Evolutionary conservation across 1,140 invertebrate genomes (phyloP).

Genomic region (Phocides pigmalion): DNA sequence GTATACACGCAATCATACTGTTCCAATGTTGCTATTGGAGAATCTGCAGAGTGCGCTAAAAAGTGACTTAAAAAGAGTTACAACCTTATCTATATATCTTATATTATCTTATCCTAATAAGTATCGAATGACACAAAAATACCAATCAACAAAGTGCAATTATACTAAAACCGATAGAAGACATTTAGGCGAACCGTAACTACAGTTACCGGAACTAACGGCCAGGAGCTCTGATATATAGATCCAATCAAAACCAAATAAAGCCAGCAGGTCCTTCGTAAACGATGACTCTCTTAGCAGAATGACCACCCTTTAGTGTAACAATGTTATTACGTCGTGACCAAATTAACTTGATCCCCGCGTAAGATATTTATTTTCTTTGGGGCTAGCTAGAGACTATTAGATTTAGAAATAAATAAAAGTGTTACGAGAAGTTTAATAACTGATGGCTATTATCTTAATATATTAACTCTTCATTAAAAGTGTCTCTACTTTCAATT

Average conservation of each 20-base stretch:
- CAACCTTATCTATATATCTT: no score
- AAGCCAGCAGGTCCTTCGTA: conserved; percentile 40
- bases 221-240: conserved; percentile 39
- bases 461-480: no score
- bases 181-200: conserved; percentile 11
- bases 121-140: background rate
- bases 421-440: no score
- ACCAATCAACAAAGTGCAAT: background rate
- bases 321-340: conserved; percentile 43
- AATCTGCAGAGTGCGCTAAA: no score
- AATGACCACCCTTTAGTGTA: conserved; percentile 49
- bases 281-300: conserved; percentile 43
- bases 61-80: no score
- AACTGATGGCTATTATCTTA: no score
- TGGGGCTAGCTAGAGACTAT: no score
- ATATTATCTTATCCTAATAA: no score
- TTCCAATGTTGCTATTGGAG: no score
- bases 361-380: conserved; percentile 5
- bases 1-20: no score
- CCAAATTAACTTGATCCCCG: conserved; percentile 40
- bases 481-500: no score
- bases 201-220: conserved; percentile 39
- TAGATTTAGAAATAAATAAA: no score
- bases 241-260: conserved; percentile 51
- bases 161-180: background rate